A percentile compares a stretch with the other conserved stretches of the same genome.
Conservation (phyloP, 2,113 vertebrate species). For the Triplophysa rosa region DNA sequence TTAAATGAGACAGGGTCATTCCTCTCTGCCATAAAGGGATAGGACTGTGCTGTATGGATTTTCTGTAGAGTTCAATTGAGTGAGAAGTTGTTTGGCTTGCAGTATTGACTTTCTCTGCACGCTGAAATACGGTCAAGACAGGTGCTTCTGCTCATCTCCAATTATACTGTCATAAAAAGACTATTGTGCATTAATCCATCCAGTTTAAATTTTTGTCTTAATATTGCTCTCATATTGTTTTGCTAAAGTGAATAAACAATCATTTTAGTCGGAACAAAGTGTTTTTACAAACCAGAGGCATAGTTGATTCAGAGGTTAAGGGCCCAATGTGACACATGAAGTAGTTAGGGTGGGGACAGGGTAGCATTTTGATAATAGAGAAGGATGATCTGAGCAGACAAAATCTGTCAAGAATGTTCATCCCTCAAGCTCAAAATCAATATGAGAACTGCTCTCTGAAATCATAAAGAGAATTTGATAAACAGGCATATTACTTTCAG, state of each 20-base stretch:
- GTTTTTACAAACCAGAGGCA: neutral
- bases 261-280: slow-evolving; percentile 27
- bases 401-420: slow-evolving; percentile 53
- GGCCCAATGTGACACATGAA: slow-evolving; percentile 69
- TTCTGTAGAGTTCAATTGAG: slow-evolving; percentile 91
- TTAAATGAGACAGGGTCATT: slow-evolving; percentile 83
- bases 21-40: slow-evolving; percentile 74
- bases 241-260: slow-evolving; percentile 26
- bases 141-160: slow-evolving; percentile 92
- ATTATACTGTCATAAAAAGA: slow-evolving; percentile 93
- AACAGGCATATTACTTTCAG: slow-evolving; percentile 10
- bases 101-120: slow-evolving; percentile 91
- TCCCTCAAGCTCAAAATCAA: slow-evolving; percentile 76
- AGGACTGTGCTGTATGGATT: slow-evolving; percentile 89
- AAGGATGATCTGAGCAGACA: slow-evolving; percentile 54
- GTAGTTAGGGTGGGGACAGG: slow-evolving; percentile 76
- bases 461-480: slow-evolving; percentile 47
- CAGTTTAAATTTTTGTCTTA: neutral
- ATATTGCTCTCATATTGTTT: slow-evolving; percentile 28
- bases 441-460: slow-evolving; percentile 66
- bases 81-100: slow-evolving; percentile 98
- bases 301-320: slow-evolving; percentile 47
- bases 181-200: slow-evolving; percentile 79
- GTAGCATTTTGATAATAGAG: slow-evolving; percentile 81
- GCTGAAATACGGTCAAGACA: slow-evolving; percentile 87